Base-by-base conservation (phyloP, 1,140 invertebrate genomes). In the Macrosteles quadrilineatus region DNA sequence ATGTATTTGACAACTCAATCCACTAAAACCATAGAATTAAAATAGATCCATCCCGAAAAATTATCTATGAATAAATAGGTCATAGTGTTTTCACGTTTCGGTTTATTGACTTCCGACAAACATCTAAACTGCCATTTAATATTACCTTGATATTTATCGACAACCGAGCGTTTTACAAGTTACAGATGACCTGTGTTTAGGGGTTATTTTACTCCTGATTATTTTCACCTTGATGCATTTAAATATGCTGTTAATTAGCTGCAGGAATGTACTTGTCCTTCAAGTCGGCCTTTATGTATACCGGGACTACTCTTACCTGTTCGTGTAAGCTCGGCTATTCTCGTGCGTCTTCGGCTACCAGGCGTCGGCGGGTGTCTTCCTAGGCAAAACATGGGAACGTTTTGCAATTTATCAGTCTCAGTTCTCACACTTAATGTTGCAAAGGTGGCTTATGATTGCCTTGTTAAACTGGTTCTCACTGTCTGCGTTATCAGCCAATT, bases 321-420 rank as follows among this genome's bases (percentile, higher is more conserved):
- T 50, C 47, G 47, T 50, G 47, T n/a, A 50, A 4, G n/a, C 6
- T 50, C 47, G 47, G 47, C 47, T 50, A 4, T 9, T 4, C 6
- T 50, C 47, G 47, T 50, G n/a, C 4, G 47, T 50, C n/a, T 50
- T n/a, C 47, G 47, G 2, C 21, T 3, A 21, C 47, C 14, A 3
- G n/a, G n/a, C n/a, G n/a, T n/a, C n/a, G n/a, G 4, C 47, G 47
- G 14, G 47, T 19, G n/a, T 6, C n/a, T 50, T 50, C 47, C 4
- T 19, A 4, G 21, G 47, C n/a, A 19, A 50, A 50, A 50, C 47
- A 50, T 50, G 47, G 47, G 47, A 50, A 50, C 47, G 21, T 50
- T 50, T 50, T 19, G 47, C 21, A 50, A 50, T 19, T 3, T 21
- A 9, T 50, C n/a, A 21, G 47, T 21, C 47, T 4, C 4, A 3